These are phyloP conservation scores for Orientallactaga bullata DNA, from an alignment of 2,113 vertebrate genomes.

Conservation along the genomic window DNA sequence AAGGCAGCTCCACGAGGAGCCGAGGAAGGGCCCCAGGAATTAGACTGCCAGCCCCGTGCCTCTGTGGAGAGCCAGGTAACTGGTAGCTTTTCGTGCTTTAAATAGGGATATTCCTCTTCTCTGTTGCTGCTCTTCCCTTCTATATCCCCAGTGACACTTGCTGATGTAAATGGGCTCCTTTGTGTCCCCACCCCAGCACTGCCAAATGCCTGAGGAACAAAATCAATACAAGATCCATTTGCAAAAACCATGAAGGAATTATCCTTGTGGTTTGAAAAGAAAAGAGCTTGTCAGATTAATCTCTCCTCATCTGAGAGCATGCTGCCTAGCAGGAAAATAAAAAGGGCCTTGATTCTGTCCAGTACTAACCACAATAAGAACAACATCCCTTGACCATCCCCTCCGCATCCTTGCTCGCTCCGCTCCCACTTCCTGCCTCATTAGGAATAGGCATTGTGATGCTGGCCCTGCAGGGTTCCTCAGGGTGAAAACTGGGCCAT, in stretches of 20 bases:
- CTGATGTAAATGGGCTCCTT: constrained; percentile 6
- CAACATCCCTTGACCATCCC: neutral
- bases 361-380: neutral
- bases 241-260: constrained; percentile 38
- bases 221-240: constrained; percentile 58
- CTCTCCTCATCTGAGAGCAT: neutral
- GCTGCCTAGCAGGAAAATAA: neutral
- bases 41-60: neutral
- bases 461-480: neutral
- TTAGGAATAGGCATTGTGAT: fast-evolving
- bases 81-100: neutral
- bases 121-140: neutral
- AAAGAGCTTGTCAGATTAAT: neutral
- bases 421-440: fast-evolving
- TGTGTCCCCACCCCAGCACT: neutral
- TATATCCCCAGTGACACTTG: neutral
- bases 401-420: fast-evolving
- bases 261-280: neutral
- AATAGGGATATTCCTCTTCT: constrained; percentile 21
- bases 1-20: neutral
- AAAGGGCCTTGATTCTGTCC: neutral
- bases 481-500: neutral
- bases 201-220: constrained; percentile 21
- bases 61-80: constrained; percentile 54
- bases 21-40: constrained; percentile 2